Conservation (phyloP, 2,888 invertebrate genomes). For the Rotaria macrura region DNA sequence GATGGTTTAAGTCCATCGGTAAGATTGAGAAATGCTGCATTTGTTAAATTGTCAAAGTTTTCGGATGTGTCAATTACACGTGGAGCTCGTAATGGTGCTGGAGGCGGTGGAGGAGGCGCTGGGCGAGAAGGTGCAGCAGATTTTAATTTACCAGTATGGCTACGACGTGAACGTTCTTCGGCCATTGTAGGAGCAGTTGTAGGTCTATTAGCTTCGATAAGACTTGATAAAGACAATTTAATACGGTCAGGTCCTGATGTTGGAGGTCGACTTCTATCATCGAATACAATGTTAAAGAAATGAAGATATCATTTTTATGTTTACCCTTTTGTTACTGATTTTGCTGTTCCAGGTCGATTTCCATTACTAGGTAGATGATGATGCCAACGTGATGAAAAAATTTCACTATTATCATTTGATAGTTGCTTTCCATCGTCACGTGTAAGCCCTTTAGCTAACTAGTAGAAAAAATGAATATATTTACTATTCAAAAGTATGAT, state of each 20-base stretch:
- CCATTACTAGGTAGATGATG: neutral
- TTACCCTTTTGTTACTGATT: neutral
- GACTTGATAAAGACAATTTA: neutral
- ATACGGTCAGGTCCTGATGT: neutral
- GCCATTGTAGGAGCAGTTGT: neutral
- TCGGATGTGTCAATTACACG: neutral
- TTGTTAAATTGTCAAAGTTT: neutral
- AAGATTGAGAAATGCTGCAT: neutral
- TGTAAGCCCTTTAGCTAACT: neutral
- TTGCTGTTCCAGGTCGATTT: neutral
- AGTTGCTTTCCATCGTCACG: neutral
- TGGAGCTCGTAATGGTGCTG: neutral
- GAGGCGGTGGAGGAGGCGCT: neutral
- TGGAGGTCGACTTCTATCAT: neutral
- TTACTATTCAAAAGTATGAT: neutral
- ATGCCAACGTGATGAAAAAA: neutral
- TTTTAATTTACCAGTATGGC: neutral
- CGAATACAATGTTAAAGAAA: neutral
- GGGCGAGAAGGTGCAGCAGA: neutral
- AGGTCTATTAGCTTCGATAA: neutral
- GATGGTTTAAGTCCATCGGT: neutral
- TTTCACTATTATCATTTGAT: neutral
- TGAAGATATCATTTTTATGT: neutral
- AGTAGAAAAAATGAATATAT: neutral
- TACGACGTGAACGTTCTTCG: neutral